Evolutionary conservation across 2,797 vertebrate species (phyloP).

Genomic region (Enteromius thamalakanensis): DNA sequence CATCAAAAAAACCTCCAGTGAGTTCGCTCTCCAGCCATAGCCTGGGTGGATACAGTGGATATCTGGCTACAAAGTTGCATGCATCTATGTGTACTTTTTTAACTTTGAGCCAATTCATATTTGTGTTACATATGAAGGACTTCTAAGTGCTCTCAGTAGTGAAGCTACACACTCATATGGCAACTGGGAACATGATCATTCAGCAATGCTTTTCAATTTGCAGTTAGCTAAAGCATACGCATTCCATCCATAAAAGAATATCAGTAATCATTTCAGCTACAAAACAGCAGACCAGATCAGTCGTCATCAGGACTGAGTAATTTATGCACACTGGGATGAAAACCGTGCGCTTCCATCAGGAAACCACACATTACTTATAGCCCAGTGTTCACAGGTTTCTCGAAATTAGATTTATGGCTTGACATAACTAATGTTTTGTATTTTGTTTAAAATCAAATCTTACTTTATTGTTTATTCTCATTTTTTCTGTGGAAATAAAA

Average conservation of each 20-base stretch:
- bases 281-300: conserved; percentile 20
- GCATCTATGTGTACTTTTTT: conserved; percentile 19
- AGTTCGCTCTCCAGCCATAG: not conserved
- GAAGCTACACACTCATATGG: conserved; percentile 56
- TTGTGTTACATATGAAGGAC: conserved; percentile 65
- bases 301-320: conserved; percentile 29
- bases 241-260: conserved; percentile 31
- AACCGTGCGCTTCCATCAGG: conserved; percentile 3
- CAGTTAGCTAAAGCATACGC: conserved; percentile 46
- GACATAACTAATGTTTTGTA: not conserved
- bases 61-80: conserved; percentile 56
- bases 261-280: conserved; percentile 12
- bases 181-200: conserved; percentile 68
- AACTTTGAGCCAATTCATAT: conserved; percentile 65
- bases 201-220: conserved; percentile 64
- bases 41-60: conserved; percentile 56
- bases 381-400: conserved; percentile 9
- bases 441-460: not conserved
- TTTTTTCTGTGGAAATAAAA: not conserved
- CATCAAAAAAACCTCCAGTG: conserved; percentile 1
- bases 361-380: conserved; percentile 19
- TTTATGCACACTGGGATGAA: conserved; percentile 6
- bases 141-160: conserved; percentile 64
- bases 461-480: not conserved
- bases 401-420: not conserved